These are phyloP conservation scores for Thermophis baileyi DNA, from an alignment of 2,113 vertebrate species.

Conservation along the genomic window DNA sequence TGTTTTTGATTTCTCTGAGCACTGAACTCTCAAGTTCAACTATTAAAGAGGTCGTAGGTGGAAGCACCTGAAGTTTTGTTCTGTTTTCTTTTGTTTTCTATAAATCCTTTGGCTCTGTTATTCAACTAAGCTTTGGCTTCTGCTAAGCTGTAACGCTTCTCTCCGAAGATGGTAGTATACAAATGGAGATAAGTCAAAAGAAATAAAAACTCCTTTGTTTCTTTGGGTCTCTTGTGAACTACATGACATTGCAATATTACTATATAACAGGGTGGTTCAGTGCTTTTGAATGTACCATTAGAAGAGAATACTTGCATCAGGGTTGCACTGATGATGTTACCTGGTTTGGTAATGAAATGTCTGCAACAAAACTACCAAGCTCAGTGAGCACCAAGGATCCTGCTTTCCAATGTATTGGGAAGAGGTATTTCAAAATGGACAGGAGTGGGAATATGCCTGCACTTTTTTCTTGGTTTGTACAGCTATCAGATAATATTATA, in stretches of 20 bases:
- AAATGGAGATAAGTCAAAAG: neutral
- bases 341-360: neutral
- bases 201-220: neutral
- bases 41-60: neutral
- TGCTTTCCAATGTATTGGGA: neutral
- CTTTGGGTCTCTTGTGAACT: neutral
- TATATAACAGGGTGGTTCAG: neutral
- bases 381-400: neutral
- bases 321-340: neutral
- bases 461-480: neutral
- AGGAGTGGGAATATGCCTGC: neutral
- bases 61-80: neutral
- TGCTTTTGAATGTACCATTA: neutral
- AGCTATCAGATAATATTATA: too few relatives aligned
- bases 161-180: neutral
- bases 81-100: neutral
- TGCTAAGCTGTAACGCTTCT: neutral
- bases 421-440: neutral
- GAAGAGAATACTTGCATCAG: neutral
- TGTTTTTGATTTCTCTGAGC: too few relatives aligned
- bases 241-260: accelerated
- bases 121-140: neutral
- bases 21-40: neutral
- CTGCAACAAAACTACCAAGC: neutral
- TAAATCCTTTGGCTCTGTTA: neutral